These are phyloP conservation scores for Cheilosia variabilis DNA, from an alignment of 2,888 invertebrate genomes.

Conservation along the genomic window DNA sequence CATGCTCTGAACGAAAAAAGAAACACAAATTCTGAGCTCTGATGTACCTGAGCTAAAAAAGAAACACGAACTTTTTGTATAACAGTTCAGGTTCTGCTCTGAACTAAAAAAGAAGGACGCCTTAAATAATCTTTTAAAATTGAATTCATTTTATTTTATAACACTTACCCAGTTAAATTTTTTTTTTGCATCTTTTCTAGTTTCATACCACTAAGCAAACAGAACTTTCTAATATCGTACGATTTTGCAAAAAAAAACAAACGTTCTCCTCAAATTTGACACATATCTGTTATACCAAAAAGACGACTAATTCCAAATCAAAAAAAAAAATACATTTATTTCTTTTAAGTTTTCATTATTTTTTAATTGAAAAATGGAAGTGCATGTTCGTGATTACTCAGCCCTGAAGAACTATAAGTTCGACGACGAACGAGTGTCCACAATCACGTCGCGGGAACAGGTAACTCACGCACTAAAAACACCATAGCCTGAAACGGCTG, in stretches of 20 bases:
- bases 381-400: constrained; percentile 80
- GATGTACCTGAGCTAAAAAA: too few relatives aligned
- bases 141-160: too few relatives aligned
- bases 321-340: constrained; percentile 44
- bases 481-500: neutral
- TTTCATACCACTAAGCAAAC: constrained; percentile 27
- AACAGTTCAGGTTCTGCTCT: too few relatives aligned
- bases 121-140: too few relatives aligned
- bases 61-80: too few relatives aligned
- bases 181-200: too few relatives aligned
- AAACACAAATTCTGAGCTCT: too few relatives aligned
- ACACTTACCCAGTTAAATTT: too few relatives aligned
- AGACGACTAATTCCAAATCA: constrained; percentile 22
- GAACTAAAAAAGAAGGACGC: too few relatives aligned
- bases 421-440: constrained; percentile 86
- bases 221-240: constrained; percentile 1
- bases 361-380: constrained; percentile 68
- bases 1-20: too few relatives aligned
- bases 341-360: constrained; percentile 53
- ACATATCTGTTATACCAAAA: constrained; percentile 54
- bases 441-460: constrained; percentile 86
- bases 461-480: constrained; percentile 80
- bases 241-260: neutral
- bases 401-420: constrained; percentile 83
- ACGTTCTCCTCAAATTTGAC: constrained; percentile 44